phyloP scores from a whole-genome alignment of 2,888 invertebrate genomes.

The Coremacera marginata region DNA sequence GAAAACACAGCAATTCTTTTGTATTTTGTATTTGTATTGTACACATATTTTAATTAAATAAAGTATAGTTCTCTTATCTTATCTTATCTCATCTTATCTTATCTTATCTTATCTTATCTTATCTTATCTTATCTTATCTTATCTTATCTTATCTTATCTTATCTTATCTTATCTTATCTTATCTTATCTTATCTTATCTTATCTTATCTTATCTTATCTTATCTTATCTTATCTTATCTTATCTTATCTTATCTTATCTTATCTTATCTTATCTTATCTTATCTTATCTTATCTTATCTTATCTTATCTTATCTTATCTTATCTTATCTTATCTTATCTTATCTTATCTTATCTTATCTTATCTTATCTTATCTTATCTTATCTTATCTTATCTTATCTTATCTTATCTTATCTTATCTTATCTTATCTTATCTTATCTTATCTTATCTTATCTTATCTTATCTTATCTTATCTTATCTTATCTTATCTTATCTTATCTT shows the following conservation, averaged over 20 bases:
- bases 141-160: neutral
- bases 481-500: too few relatives aligned
- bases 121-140: too few relatives aligned
- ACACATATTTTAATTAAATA: too few relatives aligned
- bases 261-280: neutral
- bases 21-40: too few relatives aligned
- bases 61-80: too few relatives aligned
- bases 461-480: too few relatives aligned
- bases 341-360: neutral
- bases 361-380: neutral
- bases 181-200: neutral
- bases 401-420: neutral
- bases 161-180: neutral
- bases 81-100: neutral
- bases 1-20: too few relatives aligned
- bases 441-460: too few relatives aligned
- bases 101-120: too few relatives aligned
- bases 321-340: neutral
- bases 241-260: neutral
- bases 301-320: neutral
- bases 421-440: too few relatives aligned
- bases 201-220: neutral
- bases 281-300: neutral
- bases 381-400: neutral
- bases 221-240: neutral